Evolutionary conservation across 2,888 invertebrate species (phyloP), one percentile per base, ranked within the genome.

Genomic region (Agrochola lychnidis): DNA sequence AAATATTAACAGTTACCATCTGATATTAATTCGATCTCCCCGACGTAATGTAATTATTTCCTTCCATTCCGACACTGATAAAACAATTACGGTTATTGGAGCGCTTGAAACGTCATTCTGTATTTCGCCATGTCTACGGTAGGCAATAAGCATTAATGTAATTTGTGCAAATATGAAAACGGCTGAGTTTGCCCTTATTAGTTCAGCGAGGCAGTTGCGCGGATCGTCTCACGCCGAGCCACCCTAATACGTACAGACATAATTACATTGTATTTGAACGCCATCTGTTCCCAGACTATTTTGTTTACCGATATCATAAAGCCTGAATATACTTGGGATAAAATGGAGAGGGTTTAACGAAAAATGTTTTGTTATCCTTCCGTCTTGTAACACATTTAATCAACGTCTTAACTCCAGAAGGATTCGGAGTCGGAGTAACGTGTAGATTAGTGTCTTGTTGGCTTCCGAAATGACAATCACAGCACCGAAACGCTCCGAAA

Each of bases 121-220:
- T 85, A 84, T 88, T 90, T 86, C 87, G 90, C 89, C 89, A 89
- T 91, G 89, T 90, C 91, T 87, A 89, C 87, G 87, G 88, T 86
- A 92, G 90, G 94, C 93, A 93, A 93, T 94, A 92, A 94, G 92
- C 92, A 90, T 94, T 95, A 94, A 94, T 92, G 93, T 95, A 94
- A 95, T 95, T 94, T 94, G 94, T 89, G 92, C 94, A 95, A 95
- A 95, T 95, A 95, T 94, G 94, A 93, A 94, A 94, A 94, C 91
- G 93, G 89, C 91, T 89, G 92, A 93, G 91, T 93, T 93, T 92
- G 90, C 91, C 92, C 93, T 94, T 95, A 94, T 95, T 95, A 95
- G 93, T 92, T 91, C 85, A 89, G 88, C 91, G 92, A 90, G 91
- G 90, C 92, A 91, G 91, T 92, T 91, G 91, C 87, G 88, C 82